phyloP scores from a whole-genome alignment of 92 coral and sea anemone genomes.

The Palythoa caribaeorum region DNA sequence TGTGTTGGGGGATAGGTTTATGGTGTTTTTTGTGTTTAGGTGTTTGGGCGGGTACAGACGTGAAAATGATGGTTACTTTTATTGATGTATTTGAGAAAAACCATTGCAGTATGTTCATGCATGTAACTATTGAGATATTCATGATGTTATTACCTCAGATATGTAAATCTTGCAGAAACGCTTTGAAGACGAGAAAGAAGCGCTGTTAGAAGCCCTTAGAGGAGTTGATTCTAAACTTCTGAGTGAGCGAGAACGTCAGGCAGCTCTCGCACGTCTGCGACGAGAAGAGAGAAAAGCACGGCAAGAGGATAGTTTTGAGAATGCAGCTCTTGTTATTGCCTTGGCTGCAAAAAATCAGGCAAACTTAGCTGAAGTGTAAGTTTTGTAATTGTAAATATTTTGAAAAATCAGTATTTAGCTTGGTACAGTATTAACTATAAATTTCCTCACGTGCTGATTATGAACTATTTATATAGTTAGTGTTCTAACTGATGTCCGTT shows the following conservation, averaged over 20 bases:
- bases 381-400: background rate
- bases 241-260: constrained; percentile 91
- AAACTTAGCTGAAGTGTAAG: constrained; percentile 86
- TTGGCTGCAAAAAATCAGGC: constrained; percentile 93
- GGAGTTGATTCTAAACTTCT: constrained; percentile 79
- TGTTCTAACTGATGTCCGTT: no score
- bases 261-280: constrained; percentile 89
- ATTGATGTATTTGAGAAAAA: no score
- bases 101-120: no score
- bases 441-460: no score
- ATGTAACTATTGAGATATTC: no score
- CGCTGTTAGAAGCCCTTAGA: constrained; percentile 75
- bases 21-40: no score
- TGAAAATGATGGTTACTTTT: no score
- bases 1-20: no score
- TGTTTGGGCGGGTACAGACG: no score
- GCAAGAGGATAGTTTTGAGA: constrained; percentile 88
- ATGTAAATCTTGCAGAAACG: constrained; percentile 76
- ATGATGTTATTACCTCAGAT: background rate
- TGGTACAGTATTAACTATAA: no score
- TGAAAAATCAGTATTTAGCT: no score
- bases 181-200: constrained; percentile 85
- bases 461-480: no score
- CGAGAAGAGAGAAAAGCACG: constrained; percentile 95
- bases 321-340: constrained; percentile 92